phyloP scores from a whole-genome alignment of 2,113 vertebrate genomes.

The Engystomops pustulosus region DNA sequence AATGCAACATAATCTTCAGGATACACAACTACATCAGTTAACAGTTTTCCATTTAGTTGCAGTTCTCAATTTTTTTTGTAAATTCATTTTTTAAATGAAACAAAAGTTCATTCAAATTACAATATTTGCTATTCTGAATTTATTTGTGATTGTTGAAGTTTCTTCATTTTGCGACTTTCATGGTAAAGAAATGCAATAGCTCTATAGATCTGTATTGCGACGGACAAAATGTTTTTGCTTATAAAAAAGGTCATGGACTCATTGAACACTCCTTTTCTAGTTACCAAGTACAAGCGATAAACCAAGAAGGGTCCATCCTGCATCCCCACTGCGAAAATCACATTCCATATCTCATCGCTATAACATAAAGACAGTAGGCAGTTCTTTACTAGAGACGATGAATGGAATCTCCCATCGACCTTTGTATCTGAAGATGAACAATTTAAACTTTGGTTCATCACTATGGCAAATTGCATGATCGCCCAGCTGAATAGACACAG shows the following conservation, averaged over 20 bases:
- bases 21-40: too few relatives aligned
- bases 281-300: slow-evolving; percentile 75
- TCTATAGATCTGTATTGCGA: slow-evolving; percentile 75
- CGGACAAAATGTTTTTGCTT: slow-evolving; percentile 77
- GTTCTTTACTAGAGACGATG: not conserved
- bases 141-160: not conserved
- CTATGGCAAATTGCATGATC: slow-evolving; percentile 77
- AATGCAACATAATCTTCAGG: too few relatives aligned
- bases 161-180: not conserved
- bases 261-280: slow-evolving; percentile 72
- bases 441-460: slow-evolving; percentile 72
- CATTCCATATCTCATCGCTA: slow-evolving; percentile 74
- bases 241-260: slow-evolving; percentile 79
- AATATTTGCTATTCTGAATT: not conserved
- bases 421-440: not conserved
- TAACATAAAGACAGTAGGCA: slow-evolving; percentile 61
- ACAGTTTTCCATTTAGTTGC: too few relatives aligned
- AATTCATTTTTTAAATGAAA: too few relatives aligned
- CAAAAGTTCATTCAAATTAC: too few relatives aligned
- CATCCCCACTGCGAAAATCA: slow-evolving; percentile 74
- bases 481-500: slow-evolving; percentile 77
- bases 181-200: slow-evolving; percentile 66
- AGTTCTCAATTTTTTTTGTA: too few relatives aligned
- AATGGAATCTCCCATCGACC: not conserved
- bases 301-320: slow-evolving; percentile 77